Evolutionary conservation across 2,113 vertebrate genomes (phyloP).

Genomic region (Spea multiplicata): DNA sequence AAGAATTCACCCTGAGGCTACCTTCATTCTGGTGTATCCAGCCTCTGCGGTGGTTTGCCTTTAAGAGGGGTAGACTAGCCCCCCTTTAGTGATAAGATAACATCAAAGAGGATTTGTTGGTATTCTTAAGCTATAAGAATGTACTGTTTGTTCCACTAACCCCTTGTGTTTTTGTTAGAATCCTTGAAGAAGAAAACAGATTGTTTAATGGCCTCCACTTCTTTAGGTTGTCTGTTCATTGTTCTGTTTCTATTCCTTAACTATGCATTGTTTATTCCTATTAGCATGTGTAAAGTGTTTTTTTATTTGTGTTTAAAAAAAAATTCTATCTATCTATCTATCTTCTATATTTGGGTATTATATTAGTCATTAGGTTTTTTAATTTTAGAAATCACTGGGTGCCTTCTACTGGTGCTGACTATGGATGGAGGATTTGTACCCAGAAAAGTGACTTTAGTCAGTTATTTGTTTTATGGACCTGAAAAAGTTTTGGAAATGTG

Average conservation of each 20-base stretch:
- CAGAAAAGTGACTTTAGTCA: too few relatives aligned
- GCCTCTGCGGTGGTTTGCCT: conserved; percentile 14
- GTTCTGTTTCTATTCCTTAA: not conserved
- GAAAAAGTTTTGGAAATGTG: too few relatives aligned
- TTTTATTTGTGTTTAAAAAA: too few relatives aligned
- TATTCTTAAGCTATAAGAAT: conserved; percentile 27
- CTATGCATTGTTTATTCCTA: too few relatives aligned
- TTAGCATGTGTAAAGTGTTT: too few relatives aligned
- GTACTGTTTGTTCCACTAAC: conserved; percentile 26
- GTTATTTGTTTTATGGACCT: too few relatives aligned
- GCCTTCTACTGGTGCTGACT: too few relatives aligned
- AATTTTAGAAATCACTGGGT: too few relatives aligned
- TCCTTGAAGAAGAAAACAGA: conserved; percentile 18
- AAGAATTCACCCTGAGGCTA: conserved; percentile 21
- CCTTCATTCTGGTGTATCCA: conserved; percentile 12
- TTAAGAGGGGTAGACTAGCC: not conserved
- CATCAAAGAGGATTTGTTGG: conserved; percentile 28
- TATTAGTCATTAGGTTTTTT: too few relatives aligned
- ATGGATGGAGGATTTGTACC: too few relatives aligned
- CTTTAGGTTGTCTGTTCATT: not conserved
- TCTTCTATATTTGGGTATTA: too few relatives aligned
- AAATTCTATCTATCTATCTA: too few relatives aligned
- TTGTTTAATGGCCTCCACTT: conserved; percentile 7
- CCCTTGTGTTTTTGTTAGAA: conserved; percentile 22
- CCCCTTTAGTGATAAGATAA: conserved; percentile 17